These are phyloP conservation scores for Drosophila neonasuta DNA, from an alignment of 2,888 invertebrate species.

Conservation along the genomic window DNA sequence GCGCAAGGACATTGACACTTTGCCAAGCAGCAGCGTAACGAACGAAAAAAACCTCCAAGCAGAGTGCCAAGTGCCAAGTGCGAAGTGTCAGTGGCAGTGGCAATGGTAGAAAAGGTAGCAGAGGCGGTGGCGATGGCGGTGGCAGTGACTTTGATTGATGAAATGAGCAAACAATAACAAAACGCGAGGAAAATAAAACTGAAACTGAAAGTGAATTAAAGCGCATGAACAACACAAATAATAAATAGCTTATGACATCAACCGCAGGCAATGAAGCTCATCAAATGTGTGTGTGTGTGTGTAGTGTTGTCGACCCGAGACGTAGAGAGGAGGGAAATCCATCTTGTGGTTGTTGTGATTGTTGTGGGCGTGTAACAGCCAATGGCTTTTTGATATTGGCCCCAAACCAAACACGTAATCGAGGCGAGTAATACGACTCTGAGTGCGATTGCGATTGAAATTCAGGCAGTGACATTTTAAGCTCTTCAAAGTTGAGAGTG, in stretches of 20 bases:
- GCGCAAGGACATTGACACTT: constrained; percentile 55
- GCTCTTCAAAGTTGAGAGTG: constrained; percentile 33
- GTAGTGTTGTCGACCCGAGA: not conserved
- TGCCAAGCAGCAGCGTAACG: constrained; percentile 36
- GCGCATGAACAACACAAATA: constrained; percentile 56
- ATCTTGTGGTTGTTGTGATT: constrained; percentile 19
- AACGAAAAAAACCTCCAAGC: not conserved
- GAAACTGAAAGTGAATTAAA: constrained; percentile 64
- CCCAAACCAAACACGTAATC: constrained; percentile 38
- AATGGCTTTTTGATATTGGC: constrained; percentile 41
- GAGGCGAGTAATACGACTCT: constrained; percentile 16
- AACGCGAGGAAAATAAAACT: constrained; percentile 21
- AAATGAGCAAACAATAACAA: constrained; percentile 49
- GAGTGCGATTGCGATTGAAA: constrained; percentile 27
- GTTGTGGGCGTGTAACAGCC: constrained; percentile 37
- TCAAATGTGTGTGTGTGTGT: constrained; percentile 28
- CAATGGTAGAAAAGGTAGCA: constrained; percentile 15
- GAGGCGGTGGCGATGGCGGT: constrained; percentile 17
- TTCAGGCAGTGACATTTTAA: constrained; percentile 43
- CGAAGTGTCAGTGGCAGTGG: constrained; percentile 34
- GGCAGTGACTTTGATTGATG: constrained; percentile 62
- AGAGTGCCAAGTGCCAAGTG: constrained; percentile 1
- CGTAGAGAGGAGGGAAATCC: not conserved
- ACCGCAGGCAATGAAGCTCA: constrained; percentile 44
- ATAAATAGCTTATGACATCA: constrained; percentile 66